Conservation (phyloP, 1,140 invertebrate genomes). For the Anadara kagoshimensis region DNA sequence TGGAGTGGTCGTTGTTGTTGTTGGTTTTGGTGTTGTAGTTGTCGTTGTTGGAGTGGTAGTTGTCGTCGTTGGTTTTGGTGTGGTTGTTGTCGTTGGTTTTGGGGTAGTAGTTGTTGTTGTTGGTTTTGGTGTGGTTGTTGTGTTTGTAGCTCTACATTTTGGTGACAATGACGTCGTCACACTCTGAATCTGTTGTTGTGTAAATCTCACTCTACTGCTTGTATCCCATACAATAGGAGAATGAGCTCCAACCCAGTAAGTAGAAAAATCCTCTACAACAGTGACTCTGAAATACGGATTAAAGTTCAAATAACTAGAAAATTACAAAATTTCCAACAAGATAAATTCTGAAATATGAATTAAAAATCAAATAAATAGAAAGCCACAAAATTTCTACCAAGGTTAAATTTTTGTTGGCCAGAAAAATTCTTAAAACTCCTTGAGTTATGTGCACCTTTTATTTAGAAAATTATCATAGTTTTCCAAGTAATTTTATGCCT, state of each 20-base stretch:
- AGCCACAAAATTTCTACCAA: too few relatives aligned
- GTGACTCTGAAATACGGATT: slow-evolving; percentile 35
- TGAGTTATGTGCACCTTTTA: too few relatives aligned
- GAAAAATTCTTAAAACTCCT: too few relatives aligned
- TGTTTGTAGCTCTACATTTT: slow-evolving; percentile 24
- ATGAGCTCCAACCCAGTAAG: slow-evolving; percentile 45
- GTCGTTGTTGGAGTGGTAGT: slow-evolving; percentile 21
- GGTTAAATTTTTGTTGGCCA: too few relatives aligned
- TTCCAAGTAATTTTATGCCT: too few relatives aligned
- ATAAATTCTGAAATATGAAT: slow-evolving; percentile 32
- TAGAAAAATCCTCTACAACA: slow-evolving; percentile 41
- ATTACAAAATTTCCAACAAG: too few relatives aligned
- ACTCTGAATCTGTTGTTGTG: slow-evolving; percentile 24
- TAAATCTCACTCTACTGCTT: slow-evolving; percentile 23
- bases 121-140: slow-evolving; percentile 5
- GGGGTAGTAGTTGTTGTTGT: slow-evolving; percentile 19
- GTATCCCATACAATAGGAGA: slow-evolving; percentile 52
- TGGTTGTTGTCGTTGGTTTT: slow-evolving; percentile 21
- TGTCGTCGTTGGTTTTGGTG: slow-evolving; percentile 15
- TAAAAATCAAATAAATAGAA: background rate
- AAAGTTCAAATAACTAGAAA: background rate
- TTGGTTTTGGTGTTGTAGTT: slow-evolving; percentile 15
- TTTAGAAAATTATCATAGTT: too few relatives aligned
- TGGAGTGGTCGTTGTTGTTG: slow-evolving; percentile 12
- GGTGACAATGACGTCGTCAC: slow-evolving; percentile 41